Base-by-base conservation (phyloP, 2,888 invertebrate species). In the Tribolium freemani region DNA sequence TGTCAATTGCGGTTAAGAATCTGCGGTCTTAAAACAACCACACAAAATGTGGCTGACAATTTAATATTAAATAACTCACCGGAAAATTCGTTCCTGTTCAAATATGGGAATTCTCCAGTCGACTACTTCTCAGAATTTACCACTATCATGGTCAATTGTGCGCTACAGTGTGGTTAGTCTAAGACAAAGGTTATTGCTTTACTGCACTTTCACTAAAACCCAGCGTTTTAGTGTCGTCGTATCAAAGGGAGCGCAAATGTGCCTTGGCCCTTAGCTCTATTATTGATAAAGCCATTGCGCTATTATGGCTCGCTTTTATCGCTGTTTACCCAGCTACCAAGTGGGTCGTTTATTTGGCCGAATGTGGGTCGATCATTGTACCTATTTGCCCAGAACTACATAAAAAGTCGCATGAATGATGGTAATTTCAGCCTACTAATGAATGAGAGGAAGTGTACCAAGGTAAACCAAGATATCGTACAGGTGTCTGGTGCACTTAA, bases 401-500 rank as follows among this genome's bases (percentile, higher is more conserved):
- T n/a, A 44, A 57, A 38, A 57, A 57, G 10, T 5, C 16, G 20
- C 8, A 21, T 58, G 44, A 31, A 58, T 9, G 45, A 58, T 45
- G 21, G 44, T 44, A 38, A 38, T 45, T 45, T 58, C 38, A 44
- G 45, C 30, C 9, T 10, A 20, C 45, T n/a, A 31, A 45, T 58
- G 20, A 58, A 61, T 38, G 53, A 53, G 51, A 63, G 53, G 63
- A 51, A 50, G 16, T 45, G 21, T 16, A 63, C n/a, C 38, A 63
- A 63, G 64, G 64, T 56, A 54, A 56, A 67, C 56, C 48, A 21
- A 45, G 45, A 53, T 53, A 53, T 53, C 38, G 53, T 50, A 64
- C 68, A 58, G 68, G 57, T 57, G 57, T 57, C 68, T 58, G 45
- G 50, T 56, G 57, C 20, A 67, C 54, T 67, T 56, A 56, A 66